These are phyloP conservation scores for Dicyrtomina minuta DNA, from an alignment of 2,888 invertebrate genomes.

Conservation along the genomic window DNA sequence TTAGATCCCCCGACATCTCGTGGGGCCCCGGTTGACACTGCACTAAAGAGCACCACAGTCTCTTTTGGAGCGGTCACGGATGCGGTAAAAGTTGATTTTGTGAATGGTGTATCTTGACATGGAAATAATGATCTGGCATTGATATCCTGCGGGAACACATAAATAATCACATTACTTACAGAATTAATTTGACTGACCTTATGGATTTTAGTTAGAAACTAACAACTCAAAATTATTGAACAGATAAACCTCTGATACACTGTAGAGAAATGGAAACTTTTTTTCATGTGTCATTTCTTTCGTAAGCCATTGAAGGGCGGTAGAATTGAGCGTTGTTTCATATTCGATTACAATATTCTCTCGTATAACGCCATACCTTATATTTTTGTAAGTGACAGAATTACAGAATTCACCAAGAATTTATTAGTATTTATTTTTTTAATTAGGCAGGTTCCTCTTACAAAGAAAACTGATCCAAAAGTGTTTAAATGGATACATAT, in stretches of 20 bases:
- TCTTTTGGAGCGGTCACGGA: conserved; percentile 68
- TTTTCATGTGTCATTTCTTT: conserved; percentile 85
- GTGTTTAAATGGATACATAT: too few species aligned
- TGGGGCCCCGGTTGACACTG: conserved; percentile 60
- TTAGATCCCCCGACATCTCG: conserved; percentile 57
- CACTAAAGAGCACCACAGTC: conserved; percentile 87
- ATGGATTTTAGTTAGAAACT: too few species aligned
- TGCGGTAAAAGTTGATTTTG: conserved; percentile 81
- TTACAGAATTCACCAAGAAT: too few species aligned
- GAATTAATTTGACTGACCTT: not conserved
- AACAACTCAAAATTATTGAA: too few species aligned
- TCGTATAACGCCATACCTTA: not conserved
- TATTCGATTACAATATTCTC: conserved; percentile 66
- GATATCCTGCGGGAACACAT: conserved; percentile 69
- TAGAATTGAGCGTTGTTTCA: conserved; percentile 71
- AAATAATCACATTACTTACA: not conserved
- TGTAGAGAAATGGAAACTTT: conserved; percentile 79
- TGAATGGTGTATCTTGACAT: conserved; percentile 88
- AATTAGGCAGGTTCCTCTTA: too few species aligned
- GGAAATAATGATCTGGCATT: conserved; percentile 86
- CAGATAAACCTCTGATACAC: conserved; percentile 71
- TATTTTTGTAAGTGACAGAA: not conserved
- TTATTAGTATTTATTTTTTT: too few species aligned
- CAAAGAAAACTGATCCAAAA: too few species aligned
- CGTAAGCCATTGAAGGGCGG: conserved; percentile 85